Percentiles rank a stretch among this genome's conserved stretches.
phyloP scores from a whole-genome alignment of 2,888 invertebrate genomes.

The Hesperia comma region DNA sequence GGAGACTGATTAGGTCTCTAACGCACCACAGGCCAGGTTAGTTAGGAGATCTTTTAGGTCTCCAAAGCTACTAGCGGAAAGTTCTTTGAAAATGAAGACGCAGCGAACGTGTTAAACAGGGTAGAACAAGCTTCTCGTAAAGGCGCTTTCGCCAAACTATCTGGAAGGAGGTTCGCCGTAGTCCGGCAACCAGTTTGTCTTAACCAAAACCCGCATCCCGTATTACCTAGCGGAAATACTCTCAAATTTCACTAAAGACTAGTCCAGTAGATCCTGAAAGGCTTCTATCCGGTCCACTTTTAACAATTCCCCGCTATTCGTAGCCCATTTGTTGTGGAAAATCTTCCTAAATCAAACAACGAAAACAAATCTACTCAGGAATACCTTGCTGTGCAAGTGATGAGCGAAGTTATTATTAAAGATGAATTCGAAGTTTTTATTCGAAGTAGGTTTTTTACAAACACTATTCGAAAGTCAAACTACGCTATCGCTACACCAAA shows the following conservation, averaged over 20 bases:
- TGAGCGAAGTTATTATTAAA: neutral
- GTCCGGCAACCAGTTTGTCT: conserved; percentile 13
- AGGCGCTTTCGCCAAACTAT: conserved; percentile 25
- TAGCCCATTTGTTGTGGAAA: conserved; percentile 25
- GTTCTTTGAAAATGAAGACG: too few relatives aligned
- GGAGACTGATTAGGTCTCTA: too few relatives aligned
- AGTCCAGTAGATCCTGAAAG: conserved; percentile 6
- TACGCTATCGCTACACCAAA: too few relatives aligned
- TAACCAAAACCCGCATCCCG: conserved; percentile 17
- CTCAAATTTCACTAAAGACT: conserved; percentile 21
- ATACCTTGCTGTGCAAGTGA: conserved; percentile 11
- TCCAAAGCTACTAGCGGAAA: too few relatives aligned
- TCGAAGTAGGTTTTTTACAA: too few relatives aligned
- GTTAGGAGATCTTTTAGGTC: too few relatives aligned
- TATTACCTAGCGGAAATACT: conserved; percentile 25
- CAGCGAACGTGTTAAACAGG: too few relatives aligned
- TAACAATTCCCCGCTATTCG: conserved; percentile 18
- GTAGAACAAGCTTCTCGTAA: conserved; percentile 19
- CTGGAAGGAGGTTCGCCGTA: conserved; percentile 23
- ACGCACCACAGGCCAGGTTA: too few relatives aligned
- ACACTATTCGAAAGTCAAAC: too few relatives aligned
- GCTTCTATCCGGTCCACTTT: conserved; percentile 18
- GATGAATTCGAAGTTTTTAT: too few relatives aligned
- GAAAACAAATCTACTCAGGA: conserved; percentile 18
- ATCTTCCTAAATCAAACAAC: conserved; percentile 34